Conservation (phyloP, 53 echinoderm and acorn worm species). For the Arbacia lixula region DNA sequence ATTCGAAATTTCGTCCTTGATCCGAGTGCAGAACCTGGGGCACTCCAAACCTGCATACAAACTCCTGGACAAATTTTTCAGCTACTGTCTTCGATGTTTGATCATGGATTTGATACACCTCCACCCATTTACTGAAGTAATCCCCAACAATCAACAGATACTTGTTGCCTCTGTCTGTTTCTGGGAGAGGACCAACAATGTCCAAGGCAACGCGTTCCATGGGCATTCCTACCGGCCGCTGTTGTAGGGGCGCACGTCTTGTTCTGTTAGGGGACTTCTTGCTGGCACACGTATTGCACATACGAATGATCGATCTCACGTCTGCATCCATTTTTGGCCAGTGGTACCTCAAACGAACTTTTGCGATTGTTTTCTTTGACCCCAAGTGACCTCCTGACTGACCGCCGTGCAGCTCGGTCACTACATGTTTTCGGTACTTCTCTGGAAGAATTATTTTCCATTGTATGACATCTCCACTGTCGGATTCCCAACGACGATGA, state of each 20-base stretch:
- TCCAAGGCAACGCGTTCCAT: constrained; percentile 66
- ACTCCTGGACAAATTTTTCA: constrained; percentile 48
- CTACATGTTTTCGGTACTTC: constrained; percentile 14
- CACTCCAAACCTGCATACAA: constrained; percentile 63
- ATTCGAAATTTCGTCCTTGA: constrained; percentile 52
- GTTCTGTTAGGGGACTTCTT: constrained; percentile 50
- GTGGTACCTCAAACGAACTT: constrained; percentile 32
- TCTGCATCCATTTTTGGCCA: constrained; percentile 38
- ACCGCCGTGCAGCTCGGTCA: constrained; percentile 51
- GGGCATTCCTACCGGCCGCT: constrained; percentile 2
- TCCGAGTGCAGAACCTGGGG: constrained; percentile 49
- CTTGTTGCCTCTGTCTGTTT: constrained; percentile 39
- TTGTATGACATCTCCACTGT: constrained; percentile 13
- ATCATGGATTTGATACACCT: constrained; percentile 51
- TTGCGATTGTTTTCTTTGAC: constrained; percentile 35
- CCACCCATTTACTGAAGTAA: constrained; percentile 64
- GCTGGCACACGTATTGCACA: constrained; percentile 43
- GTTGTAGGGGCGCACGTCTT: constrained; percentile 3
- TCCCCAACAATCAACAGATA: constrained; percentile 52
- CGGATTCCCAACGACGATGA: constrained; percentile 45
- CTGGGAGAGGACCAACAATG: constrained; percentile 42
- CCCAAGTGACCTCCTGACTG: constrained; percentile 51
- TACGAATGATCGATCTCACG: constrained; percentile 21
- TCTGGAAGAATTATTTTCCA: constrained; percentile 47
- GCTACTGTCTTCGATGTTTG: constrained; percentile 48